Base-by-base conservation (phyloP, 2,888 invertebrate species). In the Sericinus montela region DNA sequence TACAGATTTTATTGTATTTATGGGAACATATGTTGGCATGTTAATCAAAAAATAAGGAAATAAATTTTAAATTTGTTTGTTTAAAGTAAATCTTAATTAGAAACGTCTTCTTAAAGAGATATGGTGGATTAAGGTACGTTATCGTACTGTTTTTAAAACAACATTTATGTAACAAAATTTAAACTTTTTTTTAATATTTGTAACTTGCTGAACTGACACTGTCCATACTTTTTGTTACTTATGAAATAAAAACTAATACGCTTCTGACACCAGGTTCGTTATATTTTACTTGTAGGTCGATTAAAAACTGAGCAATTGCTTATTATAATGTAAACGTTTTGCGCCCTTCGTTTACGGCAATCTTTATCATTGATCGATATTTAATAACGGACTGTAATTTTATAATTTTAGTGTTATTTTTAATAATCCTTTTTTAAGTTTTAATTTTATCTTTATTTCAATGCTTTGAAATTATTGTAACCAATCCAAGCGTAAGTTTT, bases 161-260 rank as follows among this genome's bases (percentile, higher is more conserved):
- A 14, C 34, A 34, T 44, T 15, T 16, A 1, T 38, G 43, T 48
- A 43, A 43, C 43, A 43, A 43, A 34, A 43, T 48, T 48, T 38
- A 34, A 25, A 48, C 34, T 28, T 42, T 42, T 48, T 37, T 48
- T 48, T 42, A 48, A 42, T 48, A 42, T 48, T 42, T 37, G 48
- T 37, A 37, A 23, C 28, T 35, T 14, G 28, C 13, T 25, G 36
- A 11, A 35, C 43, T 40, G 49, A 39, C 45, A 45, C 14, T 32
- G 39, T 28, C 29, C 14, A 30, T 44, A 3, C 19, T 49, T 45
- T 49, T 49, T 49, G 39, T 40, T 49, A 11, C 35, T 29, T 43
- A 11, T 44, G 39, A 44, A 49, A 35, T 16, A 39, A 49, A 44
- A 40, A 44, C 16, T 19, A 35, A 36, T 14, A 9, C 41, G 35